A percentile compares a stretch with the other conserved stretches of the same genome.
Conservation (phyloP, 2,797 vertebrate genomes). For the Danio choprae region DNA sequence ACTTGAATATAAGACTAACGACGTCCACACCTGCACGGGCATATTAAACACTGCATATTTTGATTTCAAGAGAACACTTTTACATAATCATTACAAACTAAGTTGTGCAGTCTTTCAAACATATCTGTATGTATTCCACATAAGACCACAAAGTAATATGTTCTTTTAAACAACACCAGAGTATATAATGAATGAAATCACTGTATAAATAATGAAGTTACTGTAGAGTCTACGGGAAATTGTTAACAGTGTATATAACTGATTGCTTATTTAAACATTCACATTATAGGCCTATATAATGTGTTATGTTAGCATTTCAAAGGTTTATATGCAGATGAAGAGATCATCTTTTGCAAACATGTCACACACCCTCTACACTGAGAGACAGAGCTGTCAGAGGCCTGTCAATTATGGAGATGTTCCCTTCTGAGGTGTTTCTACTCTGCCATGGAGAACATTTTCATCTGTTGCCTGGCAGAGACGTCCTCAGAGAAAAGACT, state of each 20-base stretch:
- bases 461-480: constrained; percentile 47
- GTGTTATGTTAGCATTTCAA: constrained; percentile 17
- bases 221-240: neutral
- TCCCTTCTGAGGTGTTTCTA: constrained; percentile 31
- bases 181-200: neutral
- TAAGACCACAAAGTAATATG: neutral
- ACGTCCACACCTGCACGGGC: too few relatives aligned
- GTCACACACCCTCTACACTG: constrained; percentile 4
- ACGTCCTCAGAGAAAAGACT: constrained; percentile 42
- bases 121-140: neutral
- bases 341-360: constrained; percentile 11
- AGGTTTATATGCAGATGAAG: constrained; percentile 18
- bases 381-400: constrained; percentile 40
- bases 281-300: neutral
- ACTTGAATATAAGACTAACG: too few relatives aligned
- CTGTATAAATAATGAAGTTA: too few relatives aligned
- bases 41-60: too few relatives aligned
- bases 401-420: constrained; percentile 41
- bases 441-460: constrained; percentile 53
- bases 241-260: neutral
- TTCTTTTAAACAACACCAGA: neutral
- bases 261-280: neutral
- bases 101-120: neutral
- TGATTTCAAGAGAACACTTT: too few relatives aligned
- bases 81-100: too few relatives aligned